Percentiles rank a stretch among this genome's conserved stretches.
Evolutionary conservation across 1,140 invertebrate species (phyloP).

Genomic region (Lethrus apterus): DNA sequence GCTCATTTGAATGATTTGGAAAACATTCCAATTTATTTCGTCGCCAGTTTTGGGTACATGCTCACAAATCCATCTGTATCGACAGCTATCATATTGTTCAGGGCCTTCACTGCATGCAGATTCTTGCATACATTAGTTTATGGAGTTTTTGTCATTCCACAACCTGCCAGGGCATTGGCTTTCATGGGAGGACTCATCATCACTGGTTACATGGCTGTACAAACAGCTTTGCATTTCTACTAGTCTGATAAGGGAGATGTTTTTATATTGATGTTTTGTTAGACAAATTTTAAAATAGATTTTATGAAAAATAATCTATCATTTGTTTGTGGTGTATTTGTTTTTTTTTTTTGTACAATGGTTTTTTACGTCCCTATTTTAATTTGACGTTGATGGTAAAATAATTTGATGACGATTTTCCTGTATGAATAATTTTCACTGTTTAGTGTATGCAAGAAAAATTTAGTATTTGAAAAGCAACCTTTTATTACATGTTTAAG

Average conservation of each 20-base stretch:
- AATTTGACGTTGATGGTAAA: too few species aligned
- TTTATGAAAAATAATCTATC: neutral
- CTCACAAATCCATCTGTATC: conserved; percentile 48
- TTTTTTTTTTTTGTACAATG: too few species aligned
- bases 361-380: too few species aligned
- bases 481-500: too few species aligned
- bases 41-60: conserved; percentile 55
- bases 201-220: conserved; percentile 43
- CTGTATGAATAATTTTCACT: too few species aligned
- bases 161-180: conserved; percentile 50
- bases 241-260: too few species aligned
- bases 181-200: conserved; percentile 42
- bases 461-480: too few species aligned
- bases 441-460: too few species aligned
- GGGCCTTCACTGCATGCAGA: conserved; percentile 50
- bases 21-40: conserved; percentile 62
- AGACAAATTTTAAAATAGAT: neutral
- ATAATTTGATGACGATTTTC: too few species aligned
- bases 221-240: conserved; percentile 26
- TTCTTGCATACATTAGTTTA: conserved; percentile 61
- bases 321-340: neutral
- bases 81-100: conserved; percentile 50
- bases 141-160: conserved; percentile 44
- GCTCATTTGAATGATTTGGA: conserved; percentile 70
- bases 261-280: neutral